Conservation (phyloP, 2,888 invertebrate genomes). For the Gastracanthus pulcherrimus region DNA sequence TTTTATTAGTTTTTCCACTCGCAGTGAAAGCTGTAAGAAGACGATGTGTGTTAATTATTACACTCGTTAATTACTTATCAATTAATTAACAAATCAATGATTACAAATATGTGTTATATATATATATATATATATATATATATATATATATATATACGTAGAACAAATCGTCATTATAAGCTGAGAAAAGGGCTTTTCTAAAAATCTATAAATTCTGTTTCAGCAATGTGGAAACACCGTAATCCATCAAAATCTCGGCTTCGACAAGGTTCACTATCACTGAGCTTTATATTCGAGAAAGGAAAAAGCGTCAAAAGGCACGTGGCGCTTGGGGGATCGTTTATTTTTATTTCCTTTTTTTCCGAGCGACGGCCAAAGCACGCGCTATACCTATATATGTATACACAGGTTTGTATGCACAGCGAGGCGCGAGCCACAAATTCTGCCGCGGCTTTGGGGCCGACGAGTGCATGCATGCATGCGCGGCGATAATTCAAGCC, state of each 20-base stretch:
- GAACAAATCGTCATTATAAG: too few species aligned
- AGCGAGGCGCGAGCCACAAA: neutral
- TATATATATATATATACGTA: too few species aligned
- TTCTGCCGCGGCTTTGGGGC: neutral
- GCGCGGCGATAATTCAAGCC: slow-evolving; percentile 24
- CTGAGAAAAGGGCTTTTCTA: neutral
- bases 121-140: too few species aligned
- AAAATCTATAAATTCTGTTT: neutral
- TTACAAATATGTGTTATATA: too few species aligned
- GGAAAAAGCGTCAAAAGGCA: neutral
- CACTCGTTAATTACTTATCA: too few species aligned
- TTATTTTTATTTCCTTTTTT: neutral
- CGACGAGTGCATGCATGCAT: neutral
- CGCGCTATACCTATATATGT: neutral
- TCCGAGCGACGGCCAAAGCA: too few species aligned
- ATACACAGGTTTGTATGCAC: neutral
- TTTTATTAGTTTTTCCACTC: too few species aligned
- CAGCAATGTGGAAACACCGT: neutral
- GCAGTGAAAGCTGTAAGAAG: too few species aligned
- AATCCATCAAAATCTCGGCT: slow-evolving; percentile 9
- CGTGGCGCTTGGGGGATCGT: neutral
- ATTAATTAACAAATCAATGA: too few species aligned
- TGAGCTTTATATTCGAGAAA: neutral
- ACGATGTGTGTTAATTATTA: too few species aligned
- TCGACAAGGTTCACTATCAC: neutral